Conservation (phyloP, 2,113 vertebrate genomes). For the Micronisus gabar region DNA sequence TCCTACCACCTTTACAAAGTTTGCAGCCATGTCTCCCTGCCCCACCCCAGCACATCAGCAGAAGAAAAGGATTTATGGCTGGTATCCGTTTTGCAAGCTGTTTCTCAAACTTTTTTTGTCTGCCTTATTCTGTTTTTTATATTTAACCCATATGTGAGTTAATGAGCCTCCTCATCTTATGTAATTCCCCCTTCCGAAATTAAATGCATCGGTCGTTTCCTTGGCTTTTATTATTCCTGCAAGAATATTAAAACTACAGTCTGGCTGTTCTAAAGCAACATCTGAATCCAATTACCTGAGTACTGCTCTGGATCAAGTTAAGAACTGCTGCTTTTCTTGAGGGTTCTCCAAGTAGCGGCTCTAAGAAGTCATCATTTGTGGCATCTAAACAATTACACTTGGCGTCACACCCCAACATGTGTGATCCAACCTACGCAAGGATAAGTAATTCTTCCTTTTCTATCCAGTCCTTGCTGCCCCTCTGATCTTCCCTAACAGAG, state of each 20-base stretch:
- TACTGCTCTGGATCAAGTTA: background rate
- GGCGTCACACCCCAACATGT: fast-evolving
- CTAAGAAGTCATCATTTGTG: background rate
- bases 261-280: background rate
- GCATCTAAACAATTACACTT: background rate
- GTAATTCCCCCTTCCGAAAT: background rate
- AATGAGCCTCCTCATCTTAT: background rate
- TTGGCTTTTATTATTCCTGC: background rate
- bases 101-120: background rate
- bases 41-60: background rate
- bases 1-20: background rate
- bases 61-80: background rate
- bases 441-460: background rate
- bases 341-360: background rate
- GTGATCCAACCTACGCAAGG: background rate
- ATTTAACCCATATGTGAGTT: conserved; percentile 11
- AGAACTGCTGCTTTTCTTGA: background rate
- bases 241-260: background rate
- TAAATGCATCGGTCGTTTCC: background rate
- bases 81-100: background rate
- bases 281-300: background rate
- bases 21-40: background rate
- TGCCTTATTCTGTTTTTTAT: background rate
- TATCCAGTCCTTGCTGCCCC: too few relatives aligned
- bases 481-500: background rate